phyloP scores from a whole-genome alignment of 2,888 invertebrate species.

The Cheiracanthium punctorium region DNA sequence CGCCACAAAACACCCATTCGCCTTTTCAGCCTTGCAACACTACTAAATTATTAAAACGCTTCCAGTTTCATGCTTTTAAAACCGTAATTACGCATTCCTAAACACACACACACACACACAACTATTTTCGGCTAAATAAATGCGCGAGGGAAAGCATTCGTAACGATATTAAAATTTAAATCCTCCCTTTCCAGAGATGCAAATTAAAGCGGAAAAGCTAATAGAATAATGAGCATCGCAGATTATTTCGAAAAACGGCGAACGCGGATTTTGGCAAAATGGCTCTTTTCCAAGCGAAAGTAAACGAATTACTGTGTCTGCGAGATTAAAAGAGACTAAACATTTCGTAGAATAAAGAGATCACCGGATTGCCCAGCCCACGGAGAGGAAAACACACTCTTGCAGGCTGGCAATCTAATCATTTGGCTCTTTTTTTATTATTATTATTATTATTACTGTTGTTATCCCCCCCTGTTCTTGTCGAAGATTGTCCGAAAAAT shows the following conservation, averaged over 20 bases:
- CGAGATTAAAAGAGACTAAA: constrained; percentile 51
- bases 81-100: constrained; percentile 31
- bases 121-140: background rate
- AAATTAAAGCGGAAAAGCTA: constrained; percentile 48
- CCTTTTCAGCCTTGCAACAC: no score
- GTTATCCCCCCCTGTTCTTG: constrained; percentile 15
- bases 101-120: no score
- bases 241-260: constrained; percentile 23
- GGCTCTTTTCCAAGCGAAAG: constrained; percentile 48
- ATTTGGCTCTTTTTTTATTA: constrained; percentile 27
- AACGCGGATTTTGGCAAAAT: constrained; percentile 52
- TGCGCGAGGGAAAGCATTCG: constrained; percentile 6
- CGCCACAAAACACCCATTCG: background rate
- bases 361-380: constrained; percentile 52
- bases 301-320: constrained; percentile 59
- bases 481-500: constrained; percentile 67
- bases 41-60: background rate
- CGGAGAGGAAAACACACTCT: constrained; percentile 45
- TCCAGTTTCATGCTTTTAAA: background rate
- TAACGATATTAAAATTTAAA: constrained; percentile 8
- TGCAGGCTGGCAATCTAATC: constrained; percentile 52
- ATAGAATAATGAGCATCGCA: constrained; percentile 52
- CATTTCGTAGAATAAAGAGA: constrained; percentile 44
- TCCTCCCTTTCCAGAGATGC: background rate
- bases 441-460: constrained; percentile 57